Evolutionary conservation across 92 coral and sea anemone species (phyloP).

Genomic region (Diadumene lineata): DNA sequence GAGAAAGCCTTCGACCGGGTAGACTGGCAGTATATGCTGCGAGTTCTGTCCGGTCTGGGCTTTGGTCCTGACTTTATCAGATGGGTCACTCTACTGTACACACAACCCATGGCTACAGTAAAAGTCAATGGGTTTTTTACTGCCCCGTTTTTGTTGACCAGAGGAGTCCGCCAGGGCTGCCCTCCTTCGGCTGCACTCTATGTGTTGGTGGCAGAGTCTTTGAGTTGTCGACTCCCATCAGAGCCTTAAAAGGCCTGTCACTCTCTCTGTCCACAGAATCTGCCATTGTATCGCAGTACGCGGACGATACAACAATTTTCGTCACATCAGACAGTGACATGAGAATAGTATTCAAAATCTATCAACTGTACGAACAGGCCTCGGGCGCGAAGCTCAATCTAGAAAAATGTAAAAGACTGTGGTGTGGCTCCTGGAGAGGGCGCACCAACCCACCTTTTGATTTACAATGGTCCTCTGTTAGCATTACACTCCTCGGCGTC

Average conservation of each 20-base stretch:
- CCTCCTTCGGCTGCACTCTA: constrained; percentile 50
- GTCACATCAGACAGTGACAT: constrained; percentile 22
- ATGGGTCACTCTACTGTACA: constrained; percentile 45
- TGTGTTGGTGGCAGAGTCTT: constrained; percentile 29
- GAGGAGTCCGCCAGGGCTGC: constrained; percentile 69
- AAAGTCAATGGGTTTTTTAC: constrained; percentile 43
- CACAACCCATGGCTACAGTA: constrained; percentile 33
- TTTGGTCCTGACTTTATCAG: constrained; percentile 46
- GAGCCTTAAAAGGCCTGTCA: constrained; percentile 25
- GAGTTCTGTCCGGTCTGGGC: constrained; percentile 26
- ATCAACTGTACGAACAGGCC: constrained; percentile 38
- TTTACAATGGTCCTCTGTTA: constrained; percentile 30
- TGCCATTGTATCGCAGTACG: constrained; percentile 29
- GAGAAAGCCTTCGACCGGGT: constrained; percentile 54
- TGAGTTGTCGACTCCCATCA: constrained; percentile 41
- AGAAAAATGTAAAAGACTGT: constrained; percentile 40
- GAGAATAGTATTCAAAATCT: constrained; percentile 13
- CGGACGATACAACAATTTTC: constrained; percentile 53
- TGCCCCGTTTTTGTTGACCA: constrained; percentile 22
- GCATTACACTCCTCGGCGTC: constrained; percentile 30
- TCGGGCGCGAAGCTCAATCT: constrained; percentile 50
- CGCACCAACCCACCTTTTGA: constrained; percentile 27
- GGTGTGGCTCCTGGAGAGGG: constrained; percentile 45
- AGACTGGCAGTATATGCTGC: constrained; percentile 50
- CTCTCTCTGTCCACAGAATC: constrained; percentile 10